A percentile compares a stretch with the other conserved stretches of the same genome.
These are phyloP conservation scores for Eupeodes luniger DNA, from an alignment of 2,888 invertebrate genomes.

Conservation along the genomic window DNA sequence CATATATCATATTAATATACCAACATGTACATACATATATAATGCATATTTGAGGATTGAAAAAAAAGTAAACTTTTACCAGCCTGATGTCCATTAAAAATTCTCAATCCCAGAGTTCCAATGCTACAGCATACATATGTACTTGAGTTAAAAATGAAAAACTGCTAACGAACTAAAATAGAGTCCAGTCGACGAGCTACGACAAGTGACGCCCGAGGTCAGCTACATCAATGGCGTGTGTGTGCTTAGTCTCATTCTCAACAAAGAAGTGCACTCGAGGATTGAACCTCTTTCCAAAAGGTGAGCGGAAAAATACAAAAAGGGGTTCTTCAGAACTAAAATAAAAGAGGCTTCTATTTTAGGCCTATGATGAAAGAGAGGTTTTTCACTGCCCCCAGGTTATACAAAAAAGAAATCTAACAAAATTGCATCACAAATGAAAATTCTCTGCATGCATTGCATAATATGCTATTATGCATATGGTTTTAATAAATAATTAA, in stretches of 20 bases:
- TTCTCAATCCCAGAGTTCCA: constrained; percentile 30
- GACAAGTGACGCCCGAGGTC: background rate
- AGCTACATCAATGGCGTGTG: constrained; percentile 4
- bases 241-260: constrained; percentile 42
- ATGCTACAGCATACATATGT: background rate
- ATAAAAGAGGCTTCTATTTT: background rate
- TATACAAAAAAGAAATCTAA: background rate
- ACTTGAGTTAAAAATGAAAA: constrained; percentile 12
- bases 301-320: background rate
- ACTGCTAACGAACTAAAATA: constrained; percentile 25
- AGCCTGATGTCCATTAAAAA: constrained; percentile 32
- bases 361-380: background rate
- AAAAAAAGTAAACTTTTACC: constrained; percentile 17
- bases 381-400: constrained; percentile 1
- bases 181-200: background rate
- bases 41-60: constrained; percentile 13
- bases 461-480: background rate
- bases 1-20: too few relatives aligned
- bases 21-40: too few relatives aligned
- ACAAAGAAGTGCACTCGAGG: background rate
- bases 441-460: background rate
- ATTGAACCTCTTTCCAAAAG: constrained; percentile 7
- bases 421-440: constrained; percentile 25
- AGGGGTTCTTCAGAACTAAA: background rate
- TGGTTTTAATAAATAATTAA: constrained; percentile 43